Conservation (phyloP, 1,140 invertebrate species). For the Procambarus virginalis region DNA sequence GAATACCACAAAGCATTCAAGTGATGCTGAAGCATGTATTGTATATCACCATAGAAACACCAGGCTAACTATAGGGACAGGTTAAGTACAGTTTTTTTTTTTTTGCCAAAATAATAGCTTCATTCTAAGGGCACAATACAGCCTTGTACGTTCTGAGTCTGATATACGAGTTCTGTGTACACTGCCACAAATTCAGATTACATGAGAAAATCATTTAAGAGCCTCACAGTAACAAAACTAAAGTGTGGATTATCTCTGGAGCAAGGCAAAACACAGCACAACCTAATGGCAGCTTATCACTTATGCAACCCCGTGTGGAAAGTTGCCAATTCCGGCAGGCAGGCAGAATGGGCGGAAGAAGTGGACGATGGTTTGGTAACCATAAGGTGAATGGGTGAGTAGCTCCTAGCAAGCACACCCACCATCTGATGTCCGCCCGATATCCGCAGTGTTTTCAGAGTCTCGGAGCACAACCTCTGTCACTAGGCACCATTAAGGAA, state of each 20-base stretch:
- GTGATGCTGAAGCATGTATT: neutral
- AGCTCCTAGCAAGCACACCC: constrained; percentile 40
- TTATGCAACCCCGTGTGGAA: neutral
- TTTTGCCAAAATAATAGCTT: neutral
- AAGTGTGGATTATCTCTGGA: neutral
- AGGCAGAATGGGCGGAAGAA: constrained; percentile 10
- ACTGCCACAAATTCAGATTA: neutral
- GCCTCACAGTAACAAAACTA: neutral
- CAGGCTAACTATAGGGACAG: neutral
- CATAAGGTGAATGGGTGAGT: neutral
- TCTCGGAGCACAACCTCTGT: constrained; percentile 43
- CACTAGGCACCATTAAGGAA: constrained; percentile 42
- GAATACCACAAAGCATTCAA: neutral
- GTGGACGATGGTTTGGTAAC: constrained; percentile 14
- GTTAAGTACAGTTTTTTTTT: neutral
- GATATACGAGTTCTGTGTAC: neutral
- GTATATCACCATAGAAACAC: neutral
- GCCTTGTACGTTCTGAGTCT: neutral
- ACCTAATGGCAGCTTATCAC: neutral
- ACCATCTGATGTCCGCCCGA: constrained; percentile 37
- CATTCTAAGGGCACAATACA: neutral
- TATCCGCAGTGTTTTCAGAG: constrained; percentile 36
- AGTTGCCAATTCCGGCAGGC: neutral
- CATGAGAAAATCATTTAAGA: neutral
- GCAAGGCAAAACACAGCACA: neutral